These are phyloP conservation scores for Meteorus cinctellus DNA, from an alignment of 2,888 invertebrate genomes.

Conservation along the genomic window DNA sequence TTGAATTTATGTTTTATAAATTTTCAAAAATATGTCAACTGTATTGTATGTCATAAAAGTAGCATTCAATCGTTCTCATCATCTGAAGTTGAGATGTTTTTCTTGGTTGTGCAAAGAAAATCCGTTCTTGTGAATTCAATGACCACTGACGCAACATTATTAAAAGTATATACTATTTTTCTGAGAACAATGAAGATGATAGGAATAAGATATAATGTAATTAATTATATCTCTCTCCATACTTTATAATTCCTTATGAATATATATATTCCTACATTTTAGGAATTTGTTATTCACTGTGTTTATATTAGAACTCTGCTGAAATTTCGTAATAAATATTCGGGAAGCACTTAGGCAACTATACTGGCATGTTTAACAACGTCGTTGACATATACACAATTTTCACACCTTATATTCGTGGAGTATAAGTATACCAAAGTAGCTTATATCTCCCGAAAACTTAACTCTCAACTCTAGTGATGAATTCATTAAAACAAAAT, in stretches of 20 bases:
- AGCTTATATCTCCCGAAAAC: not conserved
- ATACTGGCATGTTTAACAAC: not conserved
- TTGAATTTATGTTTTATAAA: too few relatives aligned
- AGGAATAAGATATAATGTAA: too few relatives aligned
- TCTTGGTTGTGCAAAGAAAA: too few relatives aligned
- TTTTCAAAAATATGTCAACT: too few relatives aligned
- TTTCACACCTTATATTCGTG: not conserved
- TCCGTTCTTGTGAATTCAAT: too few relatives aligned
- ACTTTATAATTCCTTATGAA: not conserved
- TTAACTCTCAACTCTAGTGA: not conserved
- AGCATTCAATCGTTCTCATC: too few relatives aligned
- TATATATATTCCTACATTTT: not conserved
- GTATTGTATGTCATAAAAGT: too few relatives aligned
- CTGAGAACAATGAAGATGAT: too few relatives aligned
- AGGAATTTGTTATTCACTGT: not conserved
- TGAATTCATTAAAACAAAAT: not conserved
- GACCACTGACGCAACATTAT: too few relatives aligned
- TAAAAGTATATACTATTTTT: too few relatives aligned
- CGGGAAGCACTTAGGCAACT: not conserved
- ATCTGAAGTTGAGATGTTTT: too few relatives aligned
- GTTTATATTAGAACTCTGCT: not conserved
- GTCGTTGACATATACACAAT: not conserved
- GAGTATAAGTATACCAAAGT: not conserved
- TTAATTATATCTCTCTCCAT: too few relatives aligned
- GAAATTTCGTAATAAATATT: constrained; percentile 1